phyloP scores from a whole-genome alignment of 2,113 vertebrate genomes.

The Centropus unirufus region DNA sequence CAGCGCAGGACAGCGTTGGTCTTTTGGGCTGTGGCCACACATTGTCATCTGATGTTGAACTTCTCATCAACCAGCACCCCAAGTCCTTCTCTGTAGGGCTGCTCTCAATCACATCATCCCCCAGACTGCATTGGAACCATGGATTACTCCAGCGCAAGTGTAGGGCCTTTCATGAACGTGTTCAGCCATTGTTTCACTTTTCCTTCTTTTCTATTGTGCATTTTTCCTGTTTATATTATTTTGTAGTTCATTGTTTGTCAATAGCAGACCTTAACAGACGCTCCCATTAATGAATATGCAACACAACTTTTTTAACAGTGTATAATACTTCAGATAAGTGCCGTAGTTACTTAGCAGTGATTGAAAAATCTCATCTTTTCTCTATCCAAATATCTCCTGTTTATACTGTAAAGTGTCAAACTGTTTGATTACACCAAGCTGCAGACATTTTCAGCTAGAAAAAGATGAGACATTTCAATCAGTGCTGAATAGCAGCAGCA shows the following conservation, averaged over 20 bases:
- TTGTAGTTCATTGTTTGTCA: not conserved
- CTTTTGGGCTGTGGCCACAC: too few species aligned
- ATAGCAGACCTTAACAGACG: not conserved
- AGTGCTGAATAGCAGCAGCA: constrained; percentile 26
- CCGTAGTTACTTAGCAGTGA: constrained; percentile 14
- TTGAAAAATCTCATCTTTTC: constrained; percentile 28
- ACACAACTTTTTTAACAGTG: not conserved
- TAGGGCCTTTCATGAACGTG: too few species aligned
- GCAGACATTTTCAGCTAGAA: constrained; percentile 32
- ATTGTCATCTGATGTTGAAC: too few species aligned
- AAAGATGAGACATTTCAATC: constrained; percentile 51
- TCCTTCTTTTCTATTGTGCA: not conserved
- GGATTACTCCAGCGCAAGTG: too few species aligned
- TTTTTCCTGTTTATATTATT: not conserved
- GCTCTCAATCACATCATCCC: too few species aligned
- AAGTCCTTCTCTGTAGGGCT: too few species aligned
- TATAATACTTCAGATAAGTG: not conserved
- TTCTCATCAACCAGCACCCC: too few species aligned
- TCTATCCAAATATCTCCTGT: constrained; percentile 2
- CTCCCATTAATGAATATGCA: not conserved
- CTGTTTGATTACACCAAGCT: constrained; percentile 58
- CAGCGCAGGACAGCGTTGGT: too few species aligned
- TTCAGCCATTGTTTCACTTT: not conserved
- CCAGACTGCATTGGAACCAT: too few species aligned
- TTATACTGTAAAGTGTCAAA: constrained; percentile 34